Conservation (phyloP, 2,113 vertebrate genomes). For the Lutjanus erythropterus region DNA sequence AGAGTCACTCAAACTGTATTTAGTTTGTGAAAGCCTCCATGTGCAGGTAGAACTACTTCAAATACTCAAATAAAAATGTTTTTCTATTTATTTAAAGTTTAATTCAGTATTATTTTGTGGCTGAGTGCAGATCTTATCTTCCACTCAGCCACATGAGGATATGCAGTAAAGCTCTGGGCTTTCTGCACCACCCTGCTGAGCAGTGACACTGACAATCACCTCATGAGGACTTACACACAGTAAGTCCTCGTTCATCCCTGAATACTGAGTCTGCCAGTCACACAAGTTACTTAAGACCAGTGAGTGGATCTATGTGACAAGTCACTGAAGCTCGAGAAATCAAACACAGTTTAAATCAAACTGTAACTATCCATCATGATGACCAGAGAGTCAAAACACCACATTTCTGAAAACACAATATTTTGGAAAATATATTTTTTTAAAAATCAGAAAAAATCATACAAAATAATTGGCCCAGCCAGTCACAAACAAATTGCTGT, state of each 20-base stretch:
- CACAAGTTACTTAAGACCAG: constrained; percentile 26
- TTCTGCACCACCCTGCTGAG: constrained; percentile 55
- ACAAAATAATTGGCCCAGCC: background rate
- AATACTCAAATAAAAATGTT: background rate
- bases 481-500: too few relatives aligned
- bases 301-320: constrained; percentile 27
- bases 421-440: too few relatives aligned
- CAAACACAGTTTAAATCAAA: background rate
- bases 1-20: background rate
- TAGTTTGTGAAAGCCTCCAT: background rate
- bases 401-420: background rate
- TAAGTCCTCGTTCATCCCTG: constrained; percentile 59
- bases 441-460: background rate
- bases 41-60: background rate
- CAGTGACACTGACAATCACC: constrained; percentile 66
- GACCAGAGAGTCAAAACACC: background rate
- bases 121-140: background rate
- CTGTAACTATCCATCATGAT: too few relatives aligned
- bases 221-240: constrained; percentile 68
- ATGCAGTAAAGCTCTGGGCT: constrained; percentile 51
- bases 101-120: background rate
- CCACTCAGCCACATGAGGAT: constrained; percentile 33
- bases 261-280: constrained; percentile 23
- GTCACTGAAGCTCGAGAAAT: constrained; percentile 1
- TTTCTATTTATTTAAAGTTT: background rate